These are phyloP conservation scores for Sylvia atricapilla DNA, from an alignment of 2,113 vertebrate species.

Conservation along the genomic window DNA sequence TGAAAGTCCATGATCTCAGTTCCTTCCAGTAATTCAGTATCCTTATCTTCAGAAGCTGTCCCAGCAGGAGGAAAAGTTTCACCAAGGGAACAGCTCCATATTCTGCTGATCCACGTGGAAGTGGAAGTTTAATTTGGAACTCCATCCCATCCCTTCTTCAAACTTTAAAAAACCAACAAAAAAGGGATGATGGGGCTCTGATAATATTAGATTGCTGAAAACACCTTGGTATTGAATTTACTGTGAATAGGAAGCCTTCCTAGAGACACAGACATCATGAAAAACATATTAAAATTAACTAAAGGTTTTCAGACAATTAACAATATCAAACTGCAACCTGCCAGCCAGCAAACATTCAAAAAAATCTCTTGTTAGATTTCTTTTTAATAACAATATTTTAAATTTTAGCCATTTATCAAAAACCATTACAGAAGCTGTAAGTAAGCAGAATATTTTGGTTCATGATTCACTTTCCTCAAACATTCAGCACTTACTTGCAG, in stretches of 20 bases:
- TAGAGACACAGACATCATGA: constrained; percentile 19
- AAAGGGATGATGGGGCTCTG: constrained; percentile 59
- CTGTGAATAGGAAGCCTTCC: constrained; percentile 37
- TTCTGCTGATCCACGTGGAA: constrained; percentile 44
- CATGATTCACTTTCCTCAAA: fast-evolving
- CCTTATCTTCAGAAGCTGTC: background rate
- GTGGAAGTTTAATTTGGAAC: constrained; percentile 1
- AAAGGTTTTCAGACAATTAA: background rate
- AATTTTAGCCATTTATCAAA: background rate
- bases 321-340: background rate
- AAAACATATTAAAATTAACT: background rate
- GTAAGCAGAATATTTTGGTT: background rate
- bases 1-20: background rate
- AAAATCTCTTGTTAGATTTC: background rate
- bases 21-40: background rate
- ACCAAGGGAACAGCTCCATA: constrained; percentile 60
- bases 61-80: constrained; percentile 17
- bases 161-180: constrained; percentile 70
- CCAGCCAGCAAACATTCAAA: background rate
- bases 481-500: fast-evolving
- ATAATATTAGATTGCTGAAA: background rate
- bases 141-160: constrained; percentile 14
- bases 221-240: constrained; percentile 26
- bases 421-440: background rate
- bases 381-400: background rate